These are phyloP conservation scores for Gila orcuttii DNA, from an alignment of 2,113 vertebrate species.

Conservation along the genomic window DNA sequence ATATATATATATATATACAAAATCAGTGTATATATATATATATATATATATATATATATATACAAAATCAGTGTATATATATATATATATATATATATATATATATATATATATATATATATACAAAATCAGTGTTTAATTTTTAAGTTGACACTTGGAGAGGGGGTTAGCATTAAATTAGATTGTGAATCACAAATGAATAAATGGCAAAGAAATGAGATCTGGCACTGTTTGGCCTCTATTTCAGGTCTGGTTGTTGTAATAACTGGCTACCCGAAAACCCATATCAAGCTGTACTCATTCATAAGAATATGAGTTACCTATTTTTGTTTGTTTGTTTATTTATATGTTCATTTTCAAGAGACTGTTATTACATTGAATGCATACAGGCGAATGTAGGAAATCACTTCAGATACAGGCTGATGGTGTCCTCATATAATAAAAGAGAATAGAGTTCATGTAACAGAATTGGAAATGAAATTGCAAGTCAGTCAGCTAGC, in stretches of 20 bases:
- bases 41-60: too few species aligned
- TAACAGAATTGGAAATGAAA: slow-evolving; percentile 24
- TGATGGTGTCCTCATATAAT: slow-evolving; percentile 6
- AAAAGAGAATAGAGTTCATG: slow-evolving; percentile 1
- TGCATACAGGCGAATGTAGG: not conserved
- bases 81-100: too few species aligned
- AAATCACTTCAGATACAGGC: slow-evolving; percentile 9
- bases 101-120: too few species aligned
- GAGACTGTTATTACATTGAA: slow-evolving; percentile 11
- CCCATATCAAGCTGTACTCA: slow-evolving; percentile 9
- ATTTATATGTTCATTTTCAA: slow-evolving; percentile 36
- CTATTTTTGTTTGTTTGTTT: slow-evolving; percentile 24
- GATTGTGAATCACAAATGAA: not conserved
- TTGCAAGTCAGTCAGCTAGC: slow-evolving; percentile 17
- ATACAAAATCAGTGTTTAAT: not conserved
- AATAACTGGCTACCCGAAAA: slow-evolving; percentile 5
- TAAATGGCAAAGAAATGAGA: not conserved
- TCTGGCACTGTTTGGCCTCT: not conserved
- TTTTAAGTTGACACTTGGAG: not conserved
- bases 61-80: not conserved
- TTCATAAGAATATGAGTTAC: slow-evolving; percentile 9
- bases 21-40: not conserved
- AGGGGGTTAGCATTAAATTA: not conserved
- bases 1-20: too few species aligned
- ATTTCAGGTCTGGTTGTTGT: slow-evolving; percentile 8